Percentiles rank a stretch among this genome's conserved stretches.
Conservation (phyloP, 2,888 invertebrate genomes). For the Acanthosepion pharaonis region DNA sequence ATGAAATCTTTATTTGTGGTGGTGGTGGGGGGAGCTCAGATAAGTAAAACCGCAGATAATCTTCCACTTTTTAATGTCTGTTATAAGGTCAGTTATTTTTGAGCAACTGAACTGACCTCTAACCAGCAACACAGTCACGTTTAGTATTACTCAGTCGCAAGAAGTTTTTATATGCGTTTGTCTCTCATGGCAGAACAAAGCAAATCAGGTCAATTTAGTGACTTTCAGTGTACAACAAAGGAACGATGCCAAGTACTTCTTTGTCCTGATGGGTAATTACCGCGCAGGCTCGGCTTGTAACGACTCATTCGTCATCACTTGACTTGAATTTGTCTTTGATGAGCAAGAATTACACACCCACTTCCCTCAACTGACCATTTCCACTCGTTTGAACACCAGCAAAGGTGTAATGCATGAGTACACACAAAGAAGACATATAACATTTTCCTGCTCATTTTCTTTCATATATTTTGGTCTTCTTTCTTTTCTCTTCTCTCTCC, state of each 20-base stretch:
- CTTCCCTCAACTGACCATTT: not conserved
- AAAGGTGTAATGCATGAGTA: not conserved
- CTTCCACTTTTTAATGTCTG: too few species aligned
- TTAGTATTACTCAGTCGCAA: not conserved
- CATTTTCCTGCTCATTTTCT: too few species aligned
- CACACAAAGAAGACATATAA: too few species aligned
- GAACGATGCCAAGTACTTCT: not conserved
- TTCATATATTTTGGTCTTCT: too few species aligned
- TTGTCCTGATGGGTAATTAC: not conserved
- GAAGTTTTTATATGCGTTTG: not conserved
- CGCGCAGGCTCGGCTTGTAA: not conserved
- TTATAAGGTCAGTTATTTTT: too few species aligned
- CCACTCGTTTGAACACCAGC: not conserved
- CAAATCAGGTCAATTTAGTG: not conserved
- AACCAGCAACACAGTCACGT: too few species aligned
- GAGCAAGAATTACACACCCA: not conserved
- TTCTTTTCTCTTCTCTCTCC: too few species aligned
- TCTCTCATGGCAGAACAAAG: not conserved
- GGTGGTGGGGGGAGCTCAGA: too few species aligned
- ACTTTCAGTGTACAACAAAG: not conserved
- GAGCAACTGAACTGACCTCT: too few species aligned
- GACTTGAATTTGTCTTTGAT: not conserved
- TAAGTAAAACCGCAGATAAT: too few species aligned
- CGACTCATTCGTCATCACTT: slow-evolving; percentile 12
- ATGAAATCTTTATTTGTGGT: too few species aligned